Percentiles rank a stretch among this genome's conserved stretches.
Conservation (phyloP, 2,113 vertebrate genomes). For the Pantherophis guttatus region DNA sequence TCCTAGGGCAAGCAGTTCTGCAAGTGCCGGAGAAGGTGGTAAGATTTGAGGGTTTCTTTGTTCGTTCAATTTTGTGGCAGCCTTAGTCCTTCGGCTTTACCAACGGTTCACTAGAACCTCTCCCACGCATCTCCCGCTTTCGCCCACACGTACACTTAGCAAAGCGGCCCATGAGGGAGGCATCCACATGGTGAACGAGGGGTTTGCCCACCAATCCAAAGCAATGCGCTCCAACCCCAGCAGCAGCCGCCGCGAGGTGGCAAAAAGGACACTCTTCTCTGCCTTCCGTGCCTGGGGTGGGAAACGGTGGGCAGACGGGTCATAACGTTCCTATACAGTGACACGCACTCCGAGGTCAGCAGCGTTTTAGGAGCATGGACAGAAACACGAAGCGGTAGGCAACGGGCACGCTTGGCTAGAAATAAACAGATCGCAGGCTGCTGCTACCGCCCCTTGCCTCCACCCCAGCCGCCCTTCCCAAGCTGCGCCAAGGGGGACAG, state of each 20-base stretch:
- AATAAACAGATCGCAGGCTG: not conserved
- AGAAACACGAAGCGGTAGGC: not conserved
- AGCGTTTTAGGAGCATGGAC: constrained; percentile 23
- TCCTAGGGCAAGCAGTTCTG: not conserved
- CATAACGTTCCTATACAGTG: not conserved
- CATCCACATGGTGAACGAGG: not conserved
- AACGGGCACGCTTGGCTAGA: not conserved
- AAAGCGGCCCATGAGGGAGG: not conserved
- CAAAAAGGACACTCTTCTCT: not conserved
- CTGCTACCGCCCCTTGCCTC: not conserved
- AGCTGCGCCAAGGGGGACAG: not conserved
- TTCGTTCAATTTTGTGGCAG: not conserved
- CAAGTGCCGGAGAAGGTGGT: not conserved
- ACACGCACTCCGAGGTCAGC: not conserved
- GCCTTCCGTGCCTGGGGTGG: not conserved
- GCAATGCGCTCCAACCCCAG: not conserved
- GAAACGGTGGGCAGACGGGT: not conserved
- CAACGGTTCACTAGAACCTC: not conserved
- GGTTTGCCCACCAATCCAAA: not conserved
- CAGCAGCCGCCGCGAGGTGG: not conserved
- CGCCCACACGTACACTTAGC: not conserved
- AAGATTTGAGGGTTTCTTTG: not conserved
- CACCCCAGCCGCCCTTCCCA: constrained; percentile 1
- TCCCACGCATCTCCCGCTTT: not conserved
- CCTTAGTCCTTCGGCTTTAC: not conserved